A percentile compares a stretch with the other conserved stretches of the same genome.
Evolutionary conservation across 2,113 vertebrate genomes (phyloP).

Genomic region (Nyctibius bracteatus): DNA sequence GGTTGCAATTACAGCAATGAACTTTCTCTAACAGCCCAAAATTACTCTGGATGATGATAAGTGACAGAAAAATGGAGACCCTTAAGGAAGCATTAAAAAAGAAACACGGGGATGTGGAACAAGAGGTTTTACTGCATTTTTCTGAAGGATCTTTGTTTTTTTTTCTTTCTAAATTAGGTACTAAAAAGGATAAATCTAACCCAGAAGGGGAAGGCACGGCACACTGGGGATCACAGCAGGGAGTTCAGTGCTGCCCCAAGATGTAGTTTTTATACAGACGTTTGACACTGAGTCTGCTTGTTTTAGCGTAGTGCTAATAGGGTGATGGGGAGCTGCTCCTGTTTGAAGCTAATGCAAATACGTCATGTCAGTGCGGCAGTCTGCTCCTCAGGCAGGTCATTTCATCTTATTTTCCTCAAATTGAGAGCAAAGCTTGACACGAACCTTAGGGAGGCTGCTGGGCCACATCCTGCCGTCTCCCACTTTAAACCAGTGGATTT

Average conservation of each 20-base stretch:
- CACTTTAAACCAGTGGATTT: neutral
- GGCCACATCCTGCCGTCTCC: neutral
- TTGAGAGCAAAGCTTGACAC: neutral
- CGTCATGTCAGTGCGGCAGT: accelerated
- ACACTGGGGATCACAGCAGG: neutral
- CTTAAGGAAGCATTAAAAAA: conserved; percentile 54
- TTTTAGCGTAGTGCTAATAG: neutral
- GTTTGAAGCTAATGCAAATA: neutral
- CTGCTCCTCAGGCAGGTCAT: conserved; percentile 3
- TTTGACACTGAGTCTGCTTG: neutral
- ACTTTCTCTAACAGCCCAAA: conserved; percentile 68
- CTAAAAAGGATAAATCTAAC: neutral
- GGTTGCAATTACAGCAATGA: conserved; percentile 68
- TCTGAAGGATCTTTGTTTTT: neutral
- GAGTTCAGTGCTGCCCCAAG: neutral
- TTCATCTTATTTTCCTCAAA: neutral
- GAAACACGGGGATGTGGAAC: neutral
- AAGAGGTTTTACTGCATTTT: neutral
- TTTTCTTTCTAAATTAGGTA: neutral
- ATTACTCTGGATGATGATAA: conserved; percentile 66
- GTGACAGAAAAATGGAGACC: conserved; percentile 64
- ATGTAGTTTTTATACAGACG: neutral
- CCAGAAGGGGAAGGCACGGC: neutral
- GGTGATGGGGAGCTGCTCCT: neutral
- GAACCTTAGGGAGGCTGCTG: neutral